Base-by-base conservation (phyloP, 2,113 vertebrate species). In the Limanda limanda region DNA sequence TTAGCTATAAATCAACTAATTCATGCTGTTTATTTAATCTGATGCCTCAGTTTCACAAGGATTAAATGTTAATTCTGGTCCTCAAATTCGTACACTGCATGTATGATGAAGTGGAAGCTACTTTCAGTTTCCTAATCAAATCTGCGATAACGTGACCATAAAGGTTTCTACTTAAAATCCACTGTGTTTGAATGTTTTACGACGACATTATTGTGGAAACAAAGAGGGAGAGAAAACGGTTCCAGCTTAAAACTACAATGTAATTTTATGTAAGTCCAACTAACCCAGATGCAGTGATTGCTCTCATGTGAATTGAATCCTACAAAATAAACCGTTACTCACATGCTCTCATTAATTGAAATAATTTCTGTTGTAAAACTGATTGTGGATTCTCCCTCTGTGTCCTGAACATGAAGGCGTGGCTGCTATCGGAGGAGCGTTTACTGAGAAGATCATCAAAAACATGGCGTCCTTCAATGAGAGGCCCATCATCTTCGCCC, bases 401-500 rank as follows among this genome's bases (percentile, higher is more conserved):
- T 27, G 70, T 87, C 69, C 47, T 87, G 59, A 7, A 54, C 81
- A 60, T 56, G 6, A 82, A 99, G 98, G 98, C 52, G 98, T 97
- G 0, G 98, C 97, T 0, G 97, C 98, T 1, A 85, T 97, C 0
- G 82, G 85, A 23, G 97, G 97, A 61, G 98, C 97, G 0, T 99
- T 99, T 78, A 98, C 96, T 0, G 97, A 97, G 86, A 95, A 95
- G 87, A 97, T 99, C 73, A 93, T 99, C 87, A 95, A 93, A 92
- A 94, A 96, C 93, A 97, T 99, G 98, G 97, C 95, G 2, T 85
- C 95, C 47, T 97, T 95, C 93, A 98, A 98, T 0, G 92, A 98
- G 82, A 94, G 94, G 80, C 98, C 98, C 1, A 96, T 99, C 84
- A 94, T 99, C 90, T 99, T 99, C 37, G 97, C 97, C 74, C 94